Conservation (phyloP, 2,888 invertebrate species). For the Sarcophaga caerulescens region DNA sequence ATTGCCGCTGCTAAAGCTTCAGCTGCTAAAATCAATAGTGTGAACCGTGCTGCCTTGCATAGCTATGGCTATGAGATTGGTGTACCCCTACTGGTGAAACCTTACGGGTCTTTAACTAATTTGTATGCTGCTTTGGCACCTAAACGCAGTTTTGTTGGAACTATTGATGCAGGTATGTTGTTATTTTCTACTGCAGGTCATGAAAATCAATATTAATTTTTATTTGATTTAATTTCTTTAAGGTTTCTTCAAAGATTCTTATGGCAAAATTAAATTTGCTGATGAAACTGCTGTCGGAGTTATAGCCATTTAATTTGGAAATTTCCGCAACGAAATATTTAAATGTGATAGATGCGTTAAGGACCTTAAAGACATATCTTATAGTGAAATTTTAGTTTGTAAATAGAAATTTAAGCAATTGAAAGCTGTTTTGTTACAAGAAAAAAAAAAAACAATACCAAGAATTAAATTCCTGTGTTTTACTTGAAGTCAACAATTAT, state of each 20-base stretch:
- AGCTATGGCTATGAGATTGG: slow-evolving; percentile 76
- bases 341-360: slow-evolving; percentile 33
- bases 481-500: too few species aligned
- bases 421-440: slow-evolving; percentile 42
- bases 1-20: slow-evolving; percentile 76
- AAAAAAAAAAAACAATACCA: not conserved
- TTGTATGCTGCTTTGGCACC: slow-evolving; percentile 77
- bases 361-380: slow-evolving; percentile 45
- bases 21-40: slow-evolving; percentile 73
- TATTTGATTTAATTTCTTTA: slow-evolving; percentile 12
- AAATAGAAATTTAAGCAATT: slow-evolving; percentile 47
- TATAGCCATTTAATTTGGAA: slow-evolving; percentile 71
- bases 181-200: not conserved
- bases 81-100: slow-evolving; percentile 73
- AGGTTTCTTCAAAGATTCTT: slow-evolving; percentile 74
- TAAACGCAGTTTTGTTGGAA: slow-evolving; percentile 77
- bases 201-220: too few species aligned
- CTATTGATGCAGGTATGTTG: slow-evolving; percentile 78
- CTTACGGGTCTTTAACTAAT: slow-evolving; percentile 73
- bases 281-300: slow-evolving; percentile 74
- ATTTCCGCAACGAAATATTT: not conserved
- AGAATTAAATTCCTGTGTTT: too few species aligned
- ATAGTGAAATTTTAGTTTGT: slow-evolving; percentile 34
- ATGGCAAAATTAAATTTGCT: slow-evolving; percentile 71
- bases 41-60: slow-evolving; percentile 72